These are phyloP conservation scores for Sapajus apella DNA, from an alignment of 2,113 vertebrate species.

Conservation along the genomic window DNA sequence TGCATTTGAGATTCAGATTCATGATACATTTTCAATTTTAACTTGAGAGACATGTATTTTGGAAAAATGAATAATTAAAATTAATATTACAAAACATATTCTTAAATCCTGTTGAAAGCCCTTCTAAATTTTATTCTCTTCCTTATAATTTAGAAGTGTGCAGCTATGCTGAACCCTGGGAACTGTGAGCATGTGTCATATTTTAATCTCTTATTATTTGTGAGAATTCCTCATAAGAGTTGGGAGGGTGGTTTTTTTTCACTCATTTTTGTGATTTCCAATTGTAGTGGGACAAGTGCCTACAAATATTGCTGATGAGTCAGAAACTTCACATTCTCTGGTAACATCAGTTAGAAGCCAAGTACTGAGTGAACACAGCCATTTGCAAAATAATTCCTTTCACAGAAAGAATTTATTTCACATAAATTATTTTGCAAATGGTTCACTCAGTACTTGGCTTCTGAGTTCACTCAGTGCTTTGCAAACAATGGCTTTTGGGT, in stretches of 20 bases:
- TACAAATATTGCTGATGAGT: constrained; percentile 57
- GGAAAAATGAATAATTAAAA: constrained; percentile 64
- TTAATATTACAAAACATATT: constrained; percentile 44
- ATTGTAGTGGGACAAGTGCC: constrained; percentile 36
- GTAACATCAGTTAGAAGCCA: background rate
- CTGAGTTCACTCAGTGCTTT: background rate
- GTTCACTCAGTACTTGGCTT: background rate
- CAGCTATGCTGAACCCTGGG: background rate
- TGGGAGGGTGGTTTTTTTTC: background rate
- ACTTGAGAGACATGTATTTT: constrained; percentile 41
- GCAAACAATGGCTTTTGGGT: background rate
- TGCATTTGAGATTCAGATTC: constrained; percentile 19
- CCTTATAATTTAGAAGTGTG: background rate
- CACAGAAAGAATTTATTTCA: background rate
- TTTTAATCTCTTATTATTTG: constrained; percentile 14
- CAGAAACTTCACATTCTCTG: constrained; percentile 38
- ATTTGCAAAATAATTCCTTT: constrained; percentile 1
- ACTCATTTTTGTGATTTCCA: constrained; percentile 29
- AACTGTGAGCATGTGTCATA: background rate
- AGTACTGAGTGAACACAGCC: background rate
- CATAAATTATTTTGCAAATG: constrained; percentile 24
- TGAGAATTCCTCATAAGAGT: background rate
- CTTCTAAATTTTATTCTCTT: constrained; percentile 9
- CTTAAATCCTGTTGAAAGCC: constrained; percentile 31
- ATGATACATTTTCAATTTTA: constrained; percentile 34